Base-by-base conservation (phyloP, 2,797 vertebrate species). In the Pogoniulus pusillus region DNA sequence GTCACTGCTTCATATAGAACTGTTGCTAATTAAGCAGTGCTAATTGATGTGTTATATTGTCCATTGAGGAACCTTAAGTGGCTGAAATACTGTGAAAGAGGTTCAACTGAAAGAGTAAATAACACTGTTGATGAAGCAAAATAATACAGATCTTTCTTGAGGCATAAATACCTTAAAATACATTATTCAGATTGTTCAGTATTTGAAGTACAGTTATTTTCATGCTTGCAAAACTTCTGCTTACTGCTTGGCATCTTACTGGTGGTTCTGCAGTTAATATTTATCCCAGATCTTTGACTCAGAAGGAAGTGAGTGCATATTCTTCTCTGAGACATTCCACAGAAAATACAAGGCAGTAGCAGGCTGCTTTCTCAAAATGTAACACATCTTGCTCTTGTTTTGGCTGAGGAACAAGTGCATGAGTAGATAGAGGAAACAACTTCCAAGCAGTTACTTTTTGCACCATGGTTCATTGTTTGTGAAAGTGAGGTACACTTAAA, bases 261-360 rank as follows among this genome's bases (percentile, higher is more conserved):
- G 90, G 71, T 91, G 55, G 6, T 83, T 57, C 72, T 93, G 85
- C 77, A 73, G 87, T 92, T 95, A 93, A 89, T 93, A 62, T 1
- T 91, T 49, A 68, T 94, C 93, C 94, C 84, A 93, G 75, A 88
- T 57, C 86, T 94, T 95, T 94, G 95, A 93, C 90, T 96, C 94
- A 91, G 81, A 68, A 75, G 93, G 94, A 95, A 91, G 93, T 94
- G 93, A 85, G 90, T 95, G 82, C 69, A 1, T 78, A 55, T 78
- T 94, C 83, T 79, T 79, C 90, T 54, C 45, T 27, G 78, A 91
- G 66, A 22, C 54, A 32, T 95, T 93, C 75, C 93, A 32, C 82
- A 78, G 90, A 64, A 82, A 91, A 60, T 20, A 62, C 75, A 82
- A 34, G 72, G 90, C 91, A 71, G 53, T n/a, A 8, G 0, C 4